Evolutionary conservation across 2,113 vertebrate species (phyloP), one percentile per base, ranked within the genome.

Genomic region (Noctilio leporinus): DNA sequence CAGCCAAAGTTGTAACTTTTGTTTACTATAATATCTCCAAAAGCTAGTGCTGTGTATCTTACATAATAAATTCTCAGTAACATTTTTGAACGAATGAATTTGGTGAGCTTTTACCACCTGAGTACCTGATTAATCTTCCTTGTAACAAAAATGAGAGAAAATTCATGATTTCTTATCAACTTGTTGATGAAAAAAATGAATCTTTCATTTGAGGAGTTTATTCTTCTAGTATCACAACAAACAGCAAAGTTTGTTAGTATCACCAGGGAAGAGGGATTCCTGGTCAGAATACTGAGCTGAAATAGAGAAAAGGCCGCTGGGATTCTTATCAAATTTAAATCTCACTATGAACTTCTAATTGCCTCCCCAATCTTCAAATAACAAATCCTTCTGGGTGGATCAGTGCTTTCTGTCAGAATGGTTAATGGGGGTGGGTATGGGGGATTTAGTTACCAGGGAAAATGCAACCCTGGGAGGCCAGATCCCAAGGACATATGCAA

Each of bases 301-400:
- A 62, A 89, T 73, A 51, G 7, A 55, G 43, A 72, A 85, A 77
- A 88, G 28, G 77, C n/a, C 89, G 62, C 59, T 45, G 47, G 38
- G 43, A 62, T 76, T 86, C 47, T 93, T 77, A 89, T 84, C 85
- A 89, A 92, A 83, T 89, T 89, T 83, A 89, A 95, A 89, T 86
- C 55, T 95, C 80, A 84, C 78, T 86, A 33, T 77, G 92, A 83
- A 72, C 55, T 94, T 91, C 75, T 96, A 96, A 94, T 86, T 95
- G 86, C 69, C 16, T 95, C 51, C 47, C 62, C 83, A 86, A 91
- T 69, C 69, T 47, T 87, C 55, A 86, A 86, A 69, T 88, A 65
- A 91, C 62, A 93, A 91, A 75, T 86, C 80, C 95, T 94, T 95
- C 47, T 55, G 78, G 94, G 89, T 89, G 30, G 69, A 86, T 16